Evolutionary conservation across 2,888 invertebrate species (phyloP).

Genomic region (Drosophila monieri): DNA sequence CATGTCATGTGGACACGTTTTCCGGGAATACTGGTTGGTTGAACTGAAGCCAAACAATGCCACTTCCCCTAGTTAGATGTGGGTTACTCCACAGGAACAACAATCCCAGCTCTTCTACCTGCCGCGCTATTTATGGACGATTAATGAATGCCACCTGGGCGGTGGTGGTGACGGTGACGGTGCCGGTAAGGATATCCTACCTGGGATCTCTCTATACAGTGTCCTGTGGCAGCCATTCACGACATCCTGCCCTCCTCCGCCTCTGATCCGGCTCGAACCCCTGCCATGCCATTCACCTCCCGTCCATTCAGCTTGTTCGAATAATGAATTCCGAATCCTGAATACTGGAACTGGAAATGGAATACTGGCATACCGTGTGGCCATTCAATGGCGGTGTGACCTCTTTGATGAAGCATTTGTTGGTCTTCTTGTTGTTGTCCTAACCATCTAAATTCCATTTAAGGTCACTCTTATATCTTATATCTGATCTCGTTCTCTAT

Average conservation of each 20-base stretch:
- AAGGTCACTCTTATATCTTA: constrained; percentile 38
- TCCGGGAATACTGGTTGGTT: constrained; percentile 43
- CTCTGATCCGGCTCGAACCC: constrained; percentile 17
- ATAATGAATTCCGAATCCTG: not conserved
- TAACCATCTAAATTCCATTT: constrained; percentile 57
- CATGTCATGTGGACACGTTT: constrained; percentile 46
- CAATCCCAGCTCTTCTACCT: constrained; percentile 6
- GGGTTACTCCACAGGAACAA: constrained; percentile 6
- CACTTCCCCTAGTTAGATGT: constrained; percentile 28
- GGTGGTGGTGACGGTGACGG: constrained; percentile 22
- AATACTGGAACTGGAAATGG: not conserved
- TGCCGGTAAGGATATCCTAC: not conserved
- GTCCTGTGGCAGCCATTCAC: constrained; percentile 45
- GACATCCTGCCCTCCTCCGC: constrained; percentile 9
- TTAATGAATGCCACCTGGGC: constrained; percentile 76
- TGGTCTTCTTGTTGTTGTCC: not conserved
- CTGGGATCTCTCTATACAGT: constrained; percentile 11
- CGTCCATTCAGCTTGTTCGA: constrained; percentile 10
- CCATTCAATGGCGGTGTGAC: constrained; percentile 9
- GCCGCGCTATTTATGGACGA: constrained; percentile 74
- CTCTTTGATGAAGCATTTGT: constrained; percentile 39
- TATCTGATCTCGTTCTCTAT: constrained; percentile 19
- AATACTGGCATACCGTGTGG: not conserved
- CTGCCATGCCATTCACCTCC: constrained; percentile 15
- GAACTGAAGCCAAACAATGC: too few species aligned